Base-by-base conservation (phyloP, 2,888 invertebrate genomes). In the Lissocephala sabroskyi region DNA sequence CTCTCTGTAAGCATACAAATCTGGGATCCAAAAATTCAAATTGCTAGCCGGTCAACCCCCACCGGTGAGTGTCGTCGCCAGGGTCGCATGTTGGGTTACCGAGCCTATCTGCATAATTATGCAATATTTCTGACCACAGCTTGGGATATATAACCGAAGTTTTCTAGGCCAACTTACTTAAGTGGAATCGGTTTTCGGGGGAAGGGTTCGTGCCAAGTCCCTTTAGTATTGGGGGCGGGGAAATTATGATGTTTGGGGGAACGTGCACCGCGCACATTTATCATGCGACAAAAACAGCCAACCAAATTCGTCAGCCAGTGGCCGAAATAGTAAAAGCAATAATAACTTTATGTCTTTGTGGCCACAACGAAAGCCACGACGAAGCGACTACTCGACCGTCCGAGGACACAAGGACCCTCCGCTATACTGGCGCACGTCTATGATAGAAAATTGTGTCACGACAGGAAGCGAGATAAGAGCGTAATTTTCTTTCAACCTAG, bases 391-490 rank as follows among this genome's bases (percentile, higher is more conserved):
- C n/a, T n/a, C n/a, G n/a, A 14, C 19, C 16, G 14, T 40, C 26
- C 11, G 37, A 16, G 37, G n/a, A n/a, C n/a, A n/a, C n/a, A n/a
- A n/a, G n/a, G n/a, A n/a, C n/a, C n/a, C n/a, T n/a, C n/a, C n/a
- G n/a, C n/a, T n/a, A n/a, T 17, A 11, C 19, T 41, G 42, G 36
- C 35, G 39, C 39, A 33, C 46, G 55, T 36, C 64, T 78, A 79
- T 81, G 79, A 83, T 82, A 81, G 80, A 81, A 83, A 81, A 82
- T 80, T 83, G 77, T 82, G 79, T 80, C 84, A 84, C 84, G 84
- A 84, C 84, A 84, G 84, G 84, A 84, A 84, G 73, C 82, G 65
- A 83, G 84, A 84, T 84, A 84, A 84, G 84, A 81, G 75, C 80
- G 81, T 83, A 83, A 82, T 81, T 79, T 74, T 79, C 81, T 71